Conservation (phyloP, 2,113 vertebrate genomes). For the Calidris pugnax region DNA sequence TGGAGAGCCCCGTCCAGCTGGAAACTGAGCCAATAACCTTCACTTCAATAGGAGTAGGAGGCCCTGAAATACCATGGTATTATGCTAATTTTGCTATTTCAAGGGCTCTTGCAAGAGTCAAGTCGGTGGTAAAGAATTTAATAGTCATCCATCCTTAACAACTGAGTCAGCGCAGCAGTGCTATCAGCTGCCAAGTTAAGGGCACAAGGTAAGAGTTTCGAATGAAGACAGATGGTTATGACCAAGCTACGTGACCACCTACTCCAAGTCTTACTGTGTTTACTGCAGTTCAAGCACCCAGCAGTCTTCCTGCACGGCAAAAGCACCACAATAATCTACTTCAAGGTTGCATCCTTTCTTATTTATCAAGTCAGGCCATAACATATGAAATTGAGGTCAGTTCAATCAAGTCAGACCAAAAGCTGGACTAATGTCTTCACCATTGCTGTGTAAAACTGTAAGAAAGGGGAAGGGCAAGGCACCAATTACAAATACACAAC, state of each 20-base stretch:
- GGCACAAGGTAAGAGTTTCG: not conserved
- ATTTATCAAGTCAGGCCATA: not conserved
- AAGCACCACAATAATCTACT: not conserved
- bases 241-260: not conserved
- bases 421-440: not conserved
- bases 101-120: not conserved
- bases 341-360: not conserved
- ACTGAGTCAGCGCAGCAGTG: not conserved
- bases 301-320: not conserved
- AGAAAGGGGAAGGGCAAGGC: not conserved
- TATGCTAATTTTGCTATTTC: not conserved
- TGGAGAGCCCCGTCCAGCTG: not conserved
- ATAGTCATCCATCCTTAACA: not conserved
- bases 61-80: not conserved
- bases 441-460: not conserved
- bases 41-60: not conserved
- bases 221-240: not conserved
- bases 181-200: not conserved
- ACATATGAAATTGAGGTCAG: not conserved
- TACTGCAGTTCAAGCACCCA: not conserved
- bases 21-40: not conserved
- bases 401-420: not conserved
- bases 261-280: not conserved
- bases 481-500: not conserved
- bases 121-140: not conserved